These are phyloP conservation scores for Calliopsis andreniformis DNA, from an alignment of 1,140 invertebrate genomes.

Conservation along the genomic window DNA sequence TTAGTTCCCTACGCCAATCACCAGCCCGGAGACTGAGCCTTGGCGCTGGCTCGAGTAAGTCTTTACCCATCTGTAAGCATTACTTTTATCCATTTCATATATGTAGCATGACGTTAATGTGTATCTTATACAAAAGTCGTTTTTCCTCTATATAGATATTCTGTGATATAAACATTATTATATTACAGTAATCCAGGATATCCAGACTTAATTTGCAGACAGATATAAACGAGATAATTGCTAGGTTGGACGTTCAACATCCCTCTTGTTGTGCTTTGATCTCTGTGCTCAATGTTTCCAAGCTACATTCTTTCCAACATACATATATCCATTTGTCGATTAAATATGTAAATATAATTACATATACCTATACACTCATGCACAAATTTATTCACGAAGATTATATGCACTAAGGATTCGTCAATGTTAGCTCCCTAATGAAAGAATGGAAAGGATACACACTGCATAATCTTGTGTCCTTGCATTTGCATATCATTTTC, in stretches of 20 bases:
- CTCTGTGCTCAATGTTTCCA: neutral
- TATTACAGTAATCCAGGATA: neutral
- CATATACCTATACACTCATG: neutral
- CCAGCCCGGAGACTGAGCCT: slow-evolving; percentile 91
- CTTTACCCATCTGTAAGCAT: slow-evolving; percentile 71
- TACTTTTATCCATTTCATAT: slow-evolving; percentile 66
- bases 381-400: neutral
- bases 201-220: no score
- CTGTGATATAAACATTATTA: neutral
- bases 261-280: neutral
- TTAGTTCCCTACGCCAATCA: slow-evolving; percentile 91
- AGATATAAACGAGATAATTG: no score
- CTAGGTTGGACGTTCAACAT: neutral
- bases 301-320: no score
- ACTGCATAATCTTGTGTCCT: neutral
- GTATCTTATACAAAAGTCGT: slow-evolving; percentile 1
- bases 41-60: slow-evolving; percentile 94
- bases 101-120: slow-evolving; percentile 51
- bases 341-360: slow-evolving; percentile 13
- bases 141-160: slow-evolving; percentile 7
- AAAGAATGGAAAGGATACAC: neutral
- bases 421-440: neutral
- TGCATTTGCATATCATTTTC: neutral
- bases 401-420: neutral
- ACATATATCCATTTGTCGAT: no score